Conservation (phyloP, 1,140 invertebrate species). For the Bicyclus anynana region DNA sequence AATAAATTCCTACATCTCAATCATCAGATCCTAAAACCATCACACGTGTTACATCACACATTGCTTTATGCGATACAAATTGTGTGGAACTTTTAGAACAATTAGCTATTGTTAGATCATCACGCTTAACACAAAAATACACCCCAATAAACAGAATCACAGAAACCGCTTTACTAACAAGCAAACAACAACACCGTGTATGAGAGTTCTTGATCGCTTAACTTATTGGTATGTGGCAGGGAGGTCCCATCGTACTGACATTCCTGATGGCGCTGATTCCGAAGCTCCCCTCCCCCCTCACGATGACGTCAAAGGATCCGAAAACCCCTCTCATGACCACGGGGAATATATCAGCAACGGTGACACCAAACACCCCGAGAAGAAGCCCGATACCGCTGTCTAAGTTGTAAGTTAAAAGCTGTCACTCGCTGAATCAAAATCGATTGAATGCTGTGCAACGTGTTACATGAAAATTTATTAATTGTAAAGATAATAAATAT, state of each 20-base stretch:
- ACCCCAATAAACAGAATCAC: slow-evolving; percentile 1
- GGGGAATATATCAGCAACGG: slow-evolving; percentile 78
- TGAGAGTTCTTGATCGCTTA: slow-evolving; percentile 65
- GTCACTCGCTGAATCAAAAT: slow-evolving; percentile 15
- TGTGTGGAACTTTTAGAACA: not conserved
- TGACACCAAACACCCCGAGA: slow-evolving; percentile 75
- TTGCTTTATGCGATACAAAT: not conserved
- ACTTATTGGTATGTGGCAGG: slow-evolving; percentile 73
- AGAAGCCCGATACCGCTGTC: slow-evolving; percentile 80
- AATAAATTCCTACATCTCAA: too few species aligned
- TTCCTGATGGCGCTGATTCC: slow-evolving; percentile 72
- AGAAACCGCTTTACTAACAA: slow-evolving; percentile 23
- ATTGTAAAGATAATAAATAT: too few species aligned
- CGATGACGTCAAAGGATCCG: slow-evolving; percentile 72
- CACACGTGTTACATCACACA: not conserved
- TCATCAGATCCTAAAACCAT: too few species aligned
- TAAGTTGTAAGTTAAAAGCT: slow-evolving; percentile 57
- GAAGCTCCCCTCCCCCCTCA: slow-evolving; percentile 70
- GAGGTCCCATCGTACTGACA: slow-evolving; percentile 78
- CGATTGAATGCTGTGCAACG: not conserved
- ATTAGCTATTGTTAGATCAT: not conserved
- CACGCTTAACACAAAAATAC: slow-evolving; percentile 14
- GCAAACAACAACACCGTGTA: not conserved
- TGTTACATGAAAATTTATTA: too few species aligned
- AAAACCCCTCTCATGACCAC: slow-evolving; percentile 78